Base-by-base conservation (phyloP, 1,140 invertebrate species). In the Plutomurus gul region DNA sequence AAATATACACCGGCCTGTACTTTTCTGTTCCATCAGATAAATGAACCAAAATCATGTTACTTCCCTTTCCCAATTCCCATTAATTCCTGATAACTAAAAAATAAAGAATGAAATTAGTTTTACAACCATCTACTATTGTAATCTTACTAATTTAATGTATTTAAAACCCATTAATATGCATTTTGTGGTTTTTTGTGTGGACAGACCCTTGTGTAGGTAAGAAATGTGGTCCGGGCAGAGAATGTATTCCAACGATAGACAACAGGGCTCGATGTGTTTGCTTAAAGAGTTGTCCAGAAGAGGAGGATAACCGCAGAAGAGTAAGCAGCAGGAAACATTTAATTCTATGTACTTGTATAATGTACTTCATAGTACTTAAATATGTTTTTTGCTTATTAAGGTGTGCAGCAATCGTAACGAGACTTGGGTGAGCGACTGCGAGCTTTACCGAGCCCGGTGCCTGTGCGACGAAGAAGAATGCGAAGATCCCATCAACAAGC, bases 331-430 rank as follows among this genome's bases (percentile, higher is more conserved):
- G 4, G 27, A 37, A 47, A n/a, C 4, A 4, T 10, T 39, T 27
- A 30, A 22, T 30, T 30, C 10, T 65, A 30, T 36, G 56, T 25
- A 60, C 4, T 33, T n/a, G n/a, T n/a, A n/a, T n/a, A n/a, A n/a
- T n/a, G n/a, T 7, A 7, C 10, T 47, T 47, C 18, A 10, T 47
- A 47, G 18, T 51, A 3, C n/a, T 70, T 70, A 2, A 4, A 33
- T 4, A 20, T 16, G 4, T 10, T 70, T 39, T 71, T 39, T 71
- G 30, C n/a, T 10, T 4, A 3, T 27, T 5, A 40, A 92, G 89
- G 95, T 97, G 33, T 98, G 96, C 88, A 95, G 93, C 49, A 97
- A 96, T 87, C 91, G 93, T 87, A 98, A 98, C 85, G 93, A 96
- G 87, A 98, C 96, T 2, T 98, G 95, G 91, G 87, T 90, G 16